Base-by-base conservation (phyloP, 2,888 invertebrate species). In the Ophion slaviceki region DNA sequence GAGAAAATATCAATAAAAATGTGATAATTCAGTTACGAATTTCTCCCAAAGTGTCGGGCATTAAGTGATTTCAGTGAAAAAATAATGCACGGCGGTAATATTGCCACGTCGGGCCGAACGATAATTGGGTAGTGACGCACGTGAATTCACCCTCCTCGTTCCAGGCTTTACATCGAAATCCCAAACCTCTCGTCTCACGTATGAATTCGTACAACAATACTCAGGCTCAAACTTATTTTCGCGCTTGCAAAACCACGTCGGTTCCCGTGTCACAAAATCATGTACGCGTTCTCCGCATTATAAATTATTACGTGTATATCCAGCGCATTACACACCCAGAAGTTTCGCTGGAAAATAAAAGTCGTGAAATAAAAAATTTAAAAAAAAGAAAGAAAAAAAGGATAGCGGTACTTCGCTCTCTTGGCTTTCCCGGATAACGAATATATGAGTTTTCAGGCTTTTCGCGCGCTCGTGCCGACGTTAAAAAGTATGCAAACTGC, bases 401-500 rank as follows among this genome's bases (percentile, higher is more conserved):
- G 28, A 10, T 8, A 47, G n/a, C 14, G 20, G 17, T n/a, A 20
- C 20, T 24, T 75, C 20, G 28, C 14, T 62, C 64, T 62, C 64
- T 64, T 32, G n/a, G n/a, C 61, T 75, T 32, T 64, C 47, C 28
- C 28, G 4, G 17, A 47, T 80, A 80, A 86, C 86, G 84, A 76
- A 80, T 80, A 82, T 82, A 82, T 80, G 86, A 84, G 84, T 88
- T 87, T 82, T 83, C 75, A 79, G 80, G 83, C 68, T 74, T 84
- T 84, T 81, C 71, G 47, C 74, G 24, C 67, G 47, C 64, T 17
- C 45, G 45, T 45, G 24, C 62, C 24, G 45, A 62, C 45, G 62
- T 75, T 45, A 90, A 92, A 92, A 92, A 92, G 93, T 93, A 92
- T 92, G 92, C 92, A 91, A 92, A 92, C 91, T 91, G 88, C 88